Conservation (phyloP, 2,113 vertebrate species). For the Ellobius talpinus region DNA sequence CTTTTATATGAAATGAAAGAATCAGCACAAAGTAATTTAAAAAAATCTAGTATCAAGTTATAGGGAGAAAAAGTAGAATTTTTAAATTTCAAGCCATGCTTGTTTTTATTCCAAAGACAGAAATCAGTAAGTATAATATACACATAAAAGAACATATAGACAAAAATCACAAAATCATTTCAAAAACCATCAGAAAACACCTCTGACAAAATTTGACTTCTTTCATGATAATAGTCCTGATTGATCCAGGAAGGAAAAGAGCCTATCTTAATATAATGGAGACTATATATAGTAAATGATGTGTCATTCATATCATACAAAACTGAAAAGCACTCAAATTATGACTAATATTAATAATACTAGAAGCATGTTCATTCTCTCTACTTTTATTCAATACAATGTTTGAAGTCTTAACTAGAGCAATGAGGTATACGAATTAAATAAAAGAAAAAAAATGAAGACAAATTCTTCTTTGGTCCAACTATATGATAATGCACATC, state of each 20-base stretch:
- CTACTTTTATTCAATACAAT: background rate
- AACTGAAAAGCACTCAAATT: background rate
- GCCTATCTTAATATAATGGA: no score
- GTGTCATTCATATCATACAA: background rate
- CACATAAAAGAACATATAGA: background rate
- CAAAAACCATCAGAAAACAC: background rate
- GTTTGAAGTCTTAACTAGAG: background rate
- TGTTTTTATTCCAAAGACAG: background rate
- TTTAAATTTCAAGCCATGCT: background rate
- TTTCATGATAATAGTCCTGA: background rate
- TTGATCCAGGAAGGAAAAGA: background rate
- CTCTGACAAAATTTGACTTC: background rate
- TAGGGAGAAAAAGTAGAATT: background rate
- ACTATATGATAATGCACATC: background rate
- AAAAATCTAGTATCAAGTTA: background rate
- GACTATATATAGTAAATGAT: no score
- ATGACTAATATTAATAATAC: background rate
- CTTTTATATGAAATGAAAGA: background rate
- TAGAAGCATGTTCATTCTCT: background rate
- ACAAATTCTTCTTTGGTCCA: background rate
- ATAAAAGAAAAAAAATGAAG: background rate
- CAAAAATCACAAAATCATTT: background rate
- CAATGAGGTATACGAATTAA: background rate
- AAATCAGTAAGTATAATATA: background rate
- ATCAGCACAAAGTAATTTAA: background rate